These are phyloP conservation scores for Girardinichthys multiradiatus DNA, from an alignment of 2,113 vertebrate species.

Conservation along the genomic window DNA sequence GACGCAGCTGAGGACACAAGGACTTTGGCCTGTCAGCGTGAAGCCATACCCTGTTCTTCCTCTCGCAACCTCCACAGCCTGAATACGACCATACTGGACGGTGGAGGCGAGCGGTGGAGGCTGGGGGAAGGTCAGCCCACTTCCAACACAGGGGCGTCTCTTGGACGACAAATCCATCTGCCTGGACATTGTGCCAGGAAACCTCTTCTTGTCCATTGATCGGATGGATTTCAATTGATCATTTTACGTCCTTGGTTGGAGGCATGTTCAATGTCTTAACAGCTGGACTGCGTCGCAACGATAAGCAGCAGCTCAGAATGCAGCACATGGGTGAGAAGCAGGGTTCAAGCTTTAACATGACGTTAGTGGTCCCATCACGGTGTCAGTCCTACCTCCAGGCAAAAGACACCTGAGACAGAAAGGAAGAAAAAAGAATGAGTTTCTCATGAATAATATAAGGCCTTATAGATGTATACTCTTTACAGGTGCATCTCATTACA, in stretches of 20 bases:
- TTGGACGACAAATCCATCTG: slow-evolving; percentile 78
- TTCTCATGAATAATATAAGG: background rate
- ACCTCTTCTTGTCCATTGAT: slow-evolving; percentile 51
- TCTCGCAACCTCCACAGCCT: slow-evolving; percentile 91
- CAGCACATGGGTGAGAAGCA: slow-evolving; percentile 66
- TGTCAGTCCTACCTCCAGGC: slow-evolving; percentile 32
- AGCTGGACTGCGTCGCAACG: slow-evolving; percentile 49
- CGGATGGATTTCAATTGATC: slow-evolving; percentile 33
- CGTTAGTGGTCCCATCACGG: slow-evolving; percentile 53
- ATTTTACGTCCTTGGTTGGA: slow-evolving; percentile 9
- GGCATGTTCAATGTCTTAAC: slow-evolving; percentile 7
- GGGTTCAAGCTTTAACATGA: slow-evolving; percentile 43
- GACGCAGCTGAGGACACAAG: slow-evolving; percentile 91
- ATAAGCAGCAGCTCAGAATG: slow-evolving; percentile 57
- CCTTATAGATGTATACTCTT: background rate
- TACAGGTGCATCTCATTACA: background rate
- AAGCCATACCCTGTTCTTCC: slow-evolving; percentile 95
- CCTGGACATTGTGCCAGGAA: slow-evolving; percentile 84
- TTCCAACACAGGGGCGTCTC: slow-evolving; percentile 60
- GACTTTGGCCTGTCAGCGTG: slow-evolving; percentile 92
- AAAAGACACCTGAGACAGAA: slow-evolving; percentile 56
- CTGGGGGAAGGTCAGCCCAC: slow-evolving; percentile 47
- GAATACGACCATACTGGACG: slow-evolving; percentile 74
- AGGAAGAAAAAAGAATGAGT: slow-evolving; percentile 9
- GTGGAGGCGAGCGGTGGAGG: slow-evolving; percentile 22